phyloP scores from a whole-genome alignment of 2,797 vertebrate species.

The Harpia harpyja region DNA sequence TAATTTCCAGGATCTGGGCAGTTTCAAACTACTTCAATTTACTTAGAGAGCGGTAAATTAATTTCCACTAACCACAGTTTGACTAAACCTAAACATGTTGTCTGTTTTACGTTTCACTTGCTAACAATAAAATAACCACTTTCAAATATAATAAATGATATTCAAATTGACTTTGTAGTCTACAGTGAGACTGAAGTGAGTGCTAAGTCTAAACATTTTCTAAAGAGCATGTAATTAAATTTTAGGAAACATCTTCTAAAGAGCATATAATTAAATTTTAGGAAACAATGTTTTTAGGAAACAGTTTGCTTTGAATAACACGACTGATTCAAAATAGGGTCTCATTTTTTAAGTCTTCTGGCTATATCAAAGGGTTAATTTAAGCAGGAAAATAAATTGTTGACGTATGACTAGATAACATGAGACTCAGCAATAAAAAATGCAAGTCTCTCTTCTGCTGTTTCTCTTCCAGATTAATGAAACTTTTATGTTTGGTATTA shows the following conservation, averaged over 20 bases:
- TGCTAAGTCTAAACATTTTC: neutral
- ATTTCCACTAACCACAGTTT: neutral
- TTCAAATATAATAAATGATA: neutral
- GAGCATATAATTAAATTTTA: neutral
- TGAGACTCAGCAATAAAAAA: conserved; percentile 23
- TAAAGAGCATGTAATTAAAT: neutral
- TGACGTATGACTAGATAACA: conserved; percentile 16
- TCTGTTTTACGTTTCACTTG: neutral
- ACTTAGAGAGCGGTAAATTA: neutral
- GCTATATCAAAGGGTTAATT: conserved; percentile 29
- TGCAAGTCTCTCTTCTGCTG: conserved; percentile 5
- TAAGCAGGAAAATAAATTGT: conserved; percentile 12
- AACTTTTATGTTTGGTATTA: conserved; percentile 16
- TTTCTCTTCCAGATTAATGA: conserved; percentile 35
- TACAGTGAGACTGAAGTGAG: neutral
- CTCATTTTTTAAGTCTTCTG: neutral
- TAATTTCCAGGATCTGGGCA: neutral
- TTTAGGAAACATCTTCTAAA: neutral
- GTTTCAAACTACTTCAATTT: neutral
- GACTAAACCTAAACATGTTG: neutral
- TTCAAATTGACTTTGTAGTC: neutral
- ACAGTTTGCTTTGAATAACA: neutral
- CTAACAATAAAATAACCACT: neutral
- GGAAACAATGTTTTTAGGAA: neutral
- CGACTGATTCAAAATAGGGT: neutral